phyloP scores from a whole-genome alignment of 1,140 invertebrate species.

The Rhopalosiphum padi region DNA sequence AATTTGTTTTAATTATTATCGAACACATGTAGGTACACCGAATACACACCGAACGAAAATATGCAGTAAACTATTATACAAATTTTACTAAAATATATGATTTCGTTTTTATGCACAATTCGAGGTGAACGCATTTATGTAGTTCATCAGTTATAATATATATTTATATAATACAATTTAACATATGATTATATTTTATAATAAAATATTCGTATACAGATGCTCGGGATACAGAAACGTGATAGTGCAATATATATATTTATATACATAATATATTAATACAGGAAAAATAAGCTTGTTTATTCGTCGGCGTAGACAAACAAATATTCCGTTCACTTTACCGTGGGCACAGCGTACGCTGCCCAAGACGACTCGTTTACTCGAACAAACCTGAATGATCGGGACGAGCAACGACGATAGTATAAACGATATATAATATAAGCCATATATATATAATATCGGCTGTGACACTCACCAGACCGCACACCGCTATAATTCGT shows the following conservation, averaged over 20 bases:
- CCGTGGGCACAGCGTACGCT: background rate
- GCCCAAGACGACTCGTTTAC: background rate
- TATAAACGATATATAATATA: background rate
- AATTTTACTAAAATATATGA: background rate
- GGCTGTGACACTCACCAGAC: background rate
- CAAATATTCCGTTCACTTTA: background rate
- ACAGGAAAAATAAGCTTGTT: background rate
- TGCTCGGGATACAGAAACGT: background rate
- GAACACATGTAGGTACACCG: background rate
- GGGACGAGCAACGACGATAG: background rate
- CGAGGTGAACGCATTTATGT: background rate
- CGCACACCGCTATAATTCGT: constrained; percentile 12
- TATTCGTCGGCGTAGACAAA: background rate
- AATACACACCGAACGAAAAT: background rate
- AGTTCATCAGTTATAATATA: background rate
- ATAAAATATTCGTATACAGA: background rate
- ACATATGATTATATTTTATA: background rate
- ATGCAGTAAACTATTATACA: background rate
- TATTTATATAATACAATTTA: background rate
- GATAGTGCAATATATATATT: background rate
- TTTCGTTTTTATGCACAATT: background rate
- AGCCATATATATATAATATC: background rate
- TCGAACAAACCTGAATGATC: background rate
- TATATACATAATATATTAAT: background rate
- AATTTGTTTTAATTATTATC: background rate